phyloP scores from a whole-genome alignment of 2,113 vertebrate species.

The Bufo gargarizans region DNA sequence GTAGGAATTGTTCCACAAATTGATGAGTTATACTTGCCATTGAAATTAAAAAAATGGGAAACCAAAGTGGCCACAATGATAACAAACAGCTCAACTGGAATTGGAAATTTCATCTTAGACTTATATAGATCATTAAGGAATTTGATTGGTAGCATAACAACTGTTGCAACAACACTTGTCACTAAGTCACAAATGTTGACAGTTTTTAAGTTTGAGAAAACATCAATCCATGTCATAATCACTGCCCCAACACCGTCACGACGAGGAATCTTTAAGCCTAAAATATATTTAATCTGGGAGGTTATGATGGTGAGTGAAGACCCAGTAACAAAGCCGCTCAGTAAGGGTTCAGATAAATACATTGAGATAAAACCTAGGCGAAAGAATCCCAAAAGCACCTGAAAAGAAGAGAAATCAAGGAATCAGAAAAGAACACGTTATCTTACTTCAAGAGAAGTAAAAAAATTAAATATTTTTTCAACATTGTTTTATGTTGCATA shows the following conservation, averaged over 20 bases:
- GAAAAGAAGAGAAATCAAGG: slow-evolving; percentile 62
- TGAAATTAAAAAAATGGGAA: slow-evolving; percentile 61
- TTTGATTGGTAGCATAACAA: slow-evolving; percentile 66
- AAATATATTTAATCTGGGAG: slow-evolving; percentile 68
- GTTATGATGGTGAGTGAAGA: slow-evolving; percentile 69
- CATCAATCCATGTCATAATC: slow-evolving; percentile 65
- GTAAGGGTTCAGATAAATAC: slow-evolving; percentile 69
- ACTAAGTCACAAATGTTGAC: slow-evolving; percentile 68
- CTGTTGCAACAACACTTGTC: slow-evolving; percentile 65
- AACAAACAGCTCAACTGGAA: slow-evolving; percentile 68
- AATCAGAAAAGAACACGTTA: neutral
- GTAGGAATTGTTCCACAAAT: slow-evolving; percentile 68
- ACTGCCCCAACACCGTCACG: slow-evolving; percentile 63
- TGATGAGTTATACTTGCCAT: slow-evolving; percentile 58
- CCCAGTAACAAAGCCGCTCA: slow-evolving; percentile 66
- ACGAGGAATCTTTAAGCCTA: slow-evolving; percentile 67
- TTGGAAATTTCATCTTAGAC: slow-evolving; percentile 64
- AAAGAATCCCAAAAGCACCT: slow-evolving; percentile 67
- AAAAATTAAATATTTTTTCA: neutral
- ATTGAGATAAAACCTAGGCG: slow-evolving; percentile 67
- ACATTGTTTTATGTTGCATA: no score
- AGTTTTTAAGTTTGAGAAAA: slow-evolving; percentile 63
- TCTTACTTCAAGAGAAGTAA: neutral
- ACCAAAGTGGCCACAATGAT: slow-evolving; percentile 62
- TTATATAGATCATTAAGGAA: slow-evolving; percentile 64